These are phyloP conservation scores for Hexactinellida sp. DNA, from an alignment of 37 sponge, comb jelly and placozoan genomes.

Conservation along the genomic window DNA sequence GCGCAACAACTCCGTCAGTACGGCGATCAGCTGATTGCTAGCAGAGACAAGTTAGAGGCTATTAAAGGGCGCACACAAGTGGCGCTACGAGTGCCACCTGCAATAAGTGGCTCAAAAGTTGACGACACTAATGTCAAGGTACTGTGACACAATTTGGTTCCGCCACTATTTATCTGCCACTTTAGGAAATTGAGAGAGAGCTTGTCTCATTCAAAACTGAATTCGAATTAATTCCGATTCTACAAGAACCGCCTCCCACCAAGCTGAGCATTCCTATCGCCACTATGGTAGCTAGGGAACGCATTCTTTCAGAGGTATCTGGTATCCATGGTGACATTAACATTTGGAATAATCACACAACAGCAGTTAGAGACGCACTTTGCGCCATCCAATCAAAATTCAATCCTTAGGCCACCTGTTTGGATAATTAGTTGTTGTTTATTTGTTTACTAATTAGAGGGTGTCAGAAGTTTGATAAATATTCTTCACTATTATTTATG, in stretches of 20 bases:
- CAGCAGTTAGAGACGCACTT: neutral
- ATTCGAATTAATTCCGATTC: constrained; percentile 1
- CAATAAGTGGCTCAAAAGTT: neutral
- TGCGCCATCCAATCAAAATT: neutral
- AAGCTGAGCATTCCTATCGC: neutral
- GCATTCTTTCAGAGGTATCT: neutral
- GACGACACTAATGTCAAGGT: neutral
- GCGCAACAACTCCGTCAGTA: neutral
- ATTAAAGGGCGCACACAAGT: neutral
- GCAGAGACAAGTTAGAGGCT: neutral
- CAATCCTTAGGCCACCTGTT: neutral
- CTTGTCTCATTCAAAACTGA: neutral
- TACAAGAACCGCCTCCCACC: neutral
- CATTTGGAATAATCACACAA: neutral
- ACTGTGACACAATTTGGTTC: neutral
- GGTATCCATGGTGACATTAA: neutral
- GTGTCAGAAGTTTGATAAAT: neutral
- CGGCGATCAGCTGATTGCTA: neutral
- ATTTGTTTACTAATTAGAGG: neutral
- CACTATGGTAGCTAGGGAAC: neutral
- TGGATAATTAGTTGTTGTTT: neutral
- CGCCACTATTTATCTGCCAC: neutral
- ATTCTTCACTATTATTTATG: neutral
- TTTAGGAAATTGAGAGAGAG: neutral
- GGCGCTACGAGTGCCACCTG: neutral